Percentiles rank a stretch among this genome's conserved stretches.
phyloP scores from a whole-genome alignment of 2,888 invertebrate species.

The Sesia bembeciformis region DNA sequence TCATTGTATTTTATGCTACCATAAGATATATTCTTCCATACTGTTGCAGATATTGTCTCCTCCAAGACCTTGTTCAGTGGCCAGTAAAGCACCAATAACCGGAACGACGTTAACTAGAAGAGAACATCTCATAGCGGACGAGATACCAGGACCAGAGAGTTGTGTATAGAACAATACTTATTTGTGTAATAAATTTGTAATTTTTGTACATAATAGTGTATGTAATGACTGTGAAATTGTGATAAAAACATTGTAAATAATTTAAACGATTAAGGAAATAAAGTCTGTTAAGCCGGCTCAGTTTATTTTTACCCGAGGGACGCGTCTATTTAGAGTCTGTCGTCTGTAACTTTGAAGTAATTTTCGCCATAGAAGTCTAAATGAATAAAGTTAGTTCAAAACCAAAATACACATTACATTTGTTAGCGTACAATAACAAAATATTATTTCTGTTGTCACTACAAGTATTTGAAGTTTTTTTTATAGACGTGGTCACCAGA shows the following conservation, averaged over 20 bases:
- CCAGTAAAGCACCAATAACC: constrained; percentile 40
- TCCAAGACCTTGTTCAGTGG: constrained; percentile 20
- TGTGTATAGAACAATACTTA: constrained; percentile 47
- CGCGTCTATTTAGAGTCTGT: not conserved
- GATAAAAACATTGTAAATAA: constrained; percentile 53
- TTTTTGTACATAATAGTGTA: constrained; percentile 40
- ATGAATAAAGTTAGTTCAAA: no score
- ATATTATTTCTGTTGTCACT: no score
- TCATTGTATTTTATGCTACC: no score
- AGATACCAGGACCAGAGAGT: constrained; percentile 67
- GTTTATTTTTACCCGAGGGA: constrained; percentile 1
- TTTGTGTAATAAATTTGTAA: constrained; percentile 11
- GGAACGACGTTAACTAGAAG: constrained; percentile 54
- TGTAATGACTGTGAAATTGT: constrained; percentile 57
- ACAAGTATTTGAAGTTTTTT: no score
- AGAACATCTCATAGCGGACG: constrained; percentile 66
- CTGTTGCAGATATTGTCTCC: constrained; percentile 40
- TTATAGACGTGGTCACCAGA: not conserved
- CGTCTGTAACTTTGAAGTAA: no score
- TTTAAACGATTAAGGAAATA: constrained; percentile 27
- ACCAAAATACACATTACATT: not conserved
- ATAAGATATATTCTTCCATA: not conserved
- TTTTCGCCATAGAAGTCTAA: no score
- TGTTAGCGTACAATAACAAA: not conserved
- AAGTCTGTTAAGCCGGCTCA: constrained; percentile 18